phyloP scores from a whole-genome alignment of 2,113 vertebrate species.

The Antechinus flavipes region DNA sequence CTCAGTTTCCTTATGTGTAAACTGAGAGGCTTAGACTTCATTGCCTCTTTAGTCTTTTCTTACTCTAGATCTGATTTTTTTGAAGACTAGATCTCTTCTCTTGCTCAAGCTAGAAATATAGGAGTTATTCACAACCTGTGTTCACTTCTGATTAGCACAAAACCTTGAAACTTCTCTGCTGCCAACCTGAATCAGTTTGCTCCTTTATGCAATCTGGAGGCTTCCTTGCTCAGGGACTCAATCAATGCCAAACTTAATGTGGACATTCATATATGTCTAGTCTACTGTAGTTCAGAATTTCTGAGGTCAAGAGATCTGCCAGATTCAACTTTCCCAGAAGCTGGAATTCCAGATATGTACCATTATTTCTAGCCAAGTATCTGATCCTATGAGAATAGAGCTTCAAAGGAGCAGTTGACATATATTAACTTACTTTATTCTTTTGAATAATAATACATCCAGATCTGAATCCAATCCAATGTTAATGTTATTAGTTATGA shows the following conservation, averaged over 20 bases:
- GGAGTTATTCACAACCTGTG: neutral
- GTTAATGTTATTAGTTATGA: neutral
- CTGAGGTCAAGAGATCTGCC: neutral
- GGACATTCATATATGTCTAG: neutral
- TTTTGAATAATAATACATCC: neutral
- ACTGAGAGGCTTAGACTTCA: neutral
- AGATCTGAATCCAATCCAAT: neutral
- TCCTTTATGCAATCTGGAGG: neutral
- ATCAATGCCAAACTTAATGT: neutral
- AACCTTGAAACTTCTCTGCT: neutral
- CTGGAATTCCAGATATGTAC: neutral
- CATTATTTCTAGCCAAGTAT: neutral
- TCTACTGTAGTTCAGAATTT: neutral
- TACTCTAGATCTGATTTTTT: neutral
- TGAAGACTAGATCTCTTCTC: neutral
- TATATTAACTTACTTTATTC: neutral
- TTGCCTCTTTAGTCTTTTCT: neutral
- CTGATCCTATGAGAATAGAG: neutral
- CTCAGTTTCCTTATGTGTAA: neutral
- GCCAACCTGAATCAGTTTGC: neutral
- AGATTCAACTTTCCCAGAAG: neutral
- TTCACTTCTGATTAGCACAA: neutral
- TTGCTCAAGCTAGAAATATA: neutral
- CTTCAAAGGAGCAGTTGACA: neutral
- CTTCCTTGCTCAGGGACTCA: neutral